phyloP scores from a whole-genome alignment of 30 jellyfish, hydroid and myxozoan species.

The Aurelia aurita complex sp. Pacific region DNA sequence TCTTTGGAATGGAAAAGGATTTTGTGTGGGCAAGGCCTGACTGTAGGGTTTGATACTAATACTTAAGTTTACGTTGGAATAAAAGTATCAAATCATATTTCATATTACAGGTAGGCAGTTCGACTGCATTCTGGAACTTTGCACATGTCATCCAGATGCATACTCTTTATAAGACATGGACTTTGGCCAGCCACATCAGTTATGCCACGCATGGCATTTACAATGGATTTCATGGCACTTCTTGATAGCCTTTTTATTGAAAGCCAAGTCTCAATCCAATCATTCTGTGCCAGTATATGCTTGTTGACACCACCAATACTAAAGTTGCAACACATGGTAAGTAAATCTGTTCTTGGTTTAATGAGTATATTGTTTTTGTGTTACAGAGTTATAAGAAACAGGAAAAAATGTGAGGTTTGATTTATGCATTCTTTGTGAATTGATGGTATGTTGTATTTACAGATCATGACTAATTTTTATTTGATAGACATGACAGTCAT shows the following conservation, averaged over 20 bases:
- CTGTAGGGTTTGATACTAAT: no score
- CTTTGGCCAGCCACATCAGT: slow-evolving; percentile 29
- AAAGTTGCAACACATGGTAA: slow-evolving; percentile 14
- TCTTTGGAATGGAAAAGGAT: no score
- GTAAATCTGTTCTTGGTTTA: not conserved
- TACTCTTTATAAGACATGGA: slow-evolving; percentile 11
- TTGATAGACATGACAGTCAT: no score
- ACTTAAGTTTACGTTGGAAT: no score
- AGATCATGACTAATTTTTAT: no score
- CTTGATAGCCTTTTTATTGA: slow-evolving; percentile 6
- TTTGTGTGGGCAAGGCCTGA: no score
- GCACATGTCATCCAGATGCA: slow-evolving; percentile 15
- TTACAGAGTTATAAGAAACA: no score
- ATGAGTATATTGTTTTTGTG: no score
- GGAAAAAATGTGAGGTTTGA: no score
- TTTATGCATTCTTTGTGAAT: no score
- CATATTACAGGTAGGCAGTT: slow-evolving; percentile 15
- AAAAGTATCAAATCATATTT: not conserved
- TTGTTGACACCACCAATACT: slow-evolving; percentile 1
- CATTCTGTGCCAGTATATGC: slow-evolving; percentile 19
- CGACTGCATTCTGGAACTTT: not conserved
- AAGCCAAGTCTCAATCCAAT: slow-evolving; percentile 5
- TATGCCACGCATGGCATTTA: slow-evolving; percentile 21
- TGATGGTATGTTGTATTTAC: no score
- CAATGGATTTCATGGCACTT: slow-evolving; percentile 9